These are phyloP conservation scores for Chaetura pelagica DNA, from an alignment of 2,113 vertebrate genomes.

Conservation along the genomic window DNA sequence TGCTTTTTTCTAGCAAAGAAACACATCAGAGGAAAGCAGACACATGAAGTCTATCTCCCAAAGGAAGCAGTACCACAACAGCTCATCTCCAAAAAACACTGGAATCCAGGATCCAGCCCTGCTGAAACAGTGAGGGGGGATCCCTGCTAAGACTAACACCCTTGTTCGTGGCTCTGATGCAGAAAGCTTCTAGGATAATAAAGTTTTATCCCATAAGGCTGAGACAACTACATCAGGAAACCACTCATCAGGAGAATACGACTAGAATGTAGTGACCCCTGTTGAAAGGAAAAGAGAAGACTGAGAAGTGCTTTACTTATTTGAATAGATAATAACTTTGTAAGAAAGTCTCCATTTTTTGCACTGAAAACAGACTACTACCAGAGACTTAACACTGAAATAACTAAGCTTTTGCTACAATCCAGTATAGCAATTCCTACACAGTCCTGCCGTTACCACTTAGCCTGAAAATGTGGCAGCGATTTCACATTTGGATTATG, in stretches of 20 bases:
- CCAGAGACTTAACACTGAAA: neutral
- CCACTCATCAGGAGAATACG: neutral
- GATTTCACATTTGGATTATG: neutral
- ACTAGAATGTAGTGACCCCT: neutral
- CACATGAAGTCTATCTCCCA: neutral
- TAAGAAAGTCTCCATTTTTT: neutral
- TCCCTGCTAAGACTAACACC: neutral
- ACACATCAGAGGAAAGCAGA: neutral
- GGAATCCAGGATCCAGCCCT: neutral
- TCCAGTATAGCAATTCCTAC: neutral
- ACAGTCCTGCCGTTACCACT: neutral
- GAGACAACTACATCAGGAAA: neutral
- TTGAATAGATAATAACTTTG: neutral
- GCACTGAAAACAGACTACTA: neutral
- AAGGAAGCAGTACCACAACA: neutral
- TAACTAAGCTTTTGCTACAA: neutral
- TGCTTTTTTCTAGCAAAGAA: neutral
- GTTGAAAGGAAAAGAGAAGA: neutral
- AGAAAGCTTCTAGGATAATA: neutral
- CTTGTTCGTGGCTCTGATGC: neutral
- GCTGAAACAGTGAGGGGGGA: neutral
- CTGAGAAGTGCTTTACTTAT: neutral
- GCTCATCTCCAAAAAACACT: neutral
- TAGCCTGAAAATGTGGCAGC: neutral
- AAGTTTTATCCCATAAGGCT: neutral